Percentiles rank a stretch among this genome's conserved stretches.
These are phyloP conservation scores for Netelia melanura DNA, from an alignment of 2,888 invertebrate genomes.

Conservation along the genomic window DNA sequence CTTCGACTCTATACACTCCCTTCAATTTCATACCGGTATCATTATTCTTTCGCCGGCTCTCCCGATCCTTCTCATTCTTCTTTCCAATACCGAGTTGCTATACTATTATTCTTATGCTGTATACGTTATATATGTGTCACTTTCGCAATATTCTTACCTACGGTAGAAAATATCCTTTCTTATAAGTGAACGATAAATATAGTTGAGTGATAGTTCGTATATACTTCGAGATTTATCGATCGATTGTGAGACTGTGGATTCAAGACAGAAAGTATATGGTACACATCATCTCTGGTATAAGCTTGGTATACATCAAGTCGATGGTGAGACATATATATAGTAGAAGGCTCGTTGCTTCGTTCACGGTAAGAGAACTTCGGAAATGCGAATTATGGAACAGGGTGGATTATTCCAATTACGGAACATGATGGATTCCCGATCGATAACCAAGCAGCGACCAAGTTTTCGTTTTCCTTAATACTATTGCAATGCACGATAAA, in stretches of 20 bases:
- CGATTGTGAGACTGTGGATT: background rate
- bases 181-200: constrained; percentile 41
- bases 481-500: no score
- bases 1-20: constrained; percentile 15
- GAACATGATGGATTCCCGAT: background rate
- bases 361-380: background rate
- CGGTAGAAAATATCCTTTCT: constrained; percentile 33
- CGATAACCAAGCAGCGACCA: background rate
- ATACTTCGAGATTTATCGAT: constrained; percentile 34
- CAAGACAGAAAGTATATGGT: background rate
- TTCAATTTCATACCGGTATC: constrained; percentile 40
- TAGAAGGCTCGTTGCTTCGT: background rate
- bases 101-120: constrained; percentile 18
- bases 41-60: constrained; percentile 49
- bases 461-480: no score
- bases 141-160: constrained; percentile 37
- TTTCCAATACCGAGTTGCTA: constrained; percentile 21
- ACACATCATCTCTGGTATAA: constrained; percentile 11
- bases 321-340: background rate
- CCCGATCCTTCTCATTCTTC: constrained; percentile 38
- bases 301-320: background rate
- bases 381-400: background rate
- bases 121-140: constrained; percentile 1
- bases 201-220: constrained; percentile 41
- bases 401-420: background rate